Evolutionary conservation across 2,113 vertebrate genomes (phyloP), one percentile per base, ranked within the genome.

Genomic region (Picathartes gymnocephalus): DNA sequence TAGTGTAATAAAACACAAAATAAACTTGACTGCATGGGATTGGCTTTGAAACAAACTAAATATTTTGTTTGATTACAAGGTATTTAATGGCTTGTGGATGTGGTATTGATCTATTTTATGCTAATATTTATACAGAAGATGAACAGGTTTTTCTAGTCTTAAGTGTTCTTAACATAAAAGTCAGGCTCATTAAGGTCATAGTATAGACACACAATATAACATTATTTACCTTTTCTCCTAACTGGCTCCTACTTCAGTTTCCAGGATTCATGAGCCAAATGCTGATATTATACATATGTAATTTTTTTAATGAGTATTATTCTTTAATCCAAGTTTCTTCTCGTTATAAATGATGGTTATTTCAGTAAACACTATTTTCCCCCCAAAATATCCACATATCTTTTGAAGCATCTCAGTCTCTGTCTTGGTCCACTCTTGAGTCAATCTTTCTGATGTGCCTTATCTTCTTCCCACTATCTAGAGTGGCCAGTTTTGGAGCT

Each of bases 41-140:
- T 92, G 69, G 54, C 74, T 86, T 42, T 90, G 88, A 90, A 94
- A 64, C 33, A 93, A 94, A 72, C 23, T 21, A 93, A 89, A 61
- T 80, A 70, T 81, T 95, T 95, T 73, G 47, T 76, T 77, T 80
- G 35, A 51, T 76, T 85, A 42, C n/a, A 78, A 78, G 22, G 31
- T 45, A 60, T 56, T 70, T 86, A 51, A 89, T 44, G 82, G 69
- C n/a, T 89, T 47, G 22, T 68, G 60, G 33, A 74, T 62, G 23
- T 79, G 15, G 14, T 78, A 94, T 50, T 2, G 1, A 64, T 84
- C 51, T 92, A 45, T 81, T 87, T 84, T 77, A 45, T 62, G 33
- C 37, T 82, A 83, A 72, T 84, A 91, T 73, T 89, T 77, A n/a
- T 42, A 40, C 15, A 83, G 24, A 12, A 31, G 20, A 68, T 56